Evolutionary conservation across 1,140 invertebrate genomes (phyloP).

Genomic region (Colletes latitarsis): DNA sequence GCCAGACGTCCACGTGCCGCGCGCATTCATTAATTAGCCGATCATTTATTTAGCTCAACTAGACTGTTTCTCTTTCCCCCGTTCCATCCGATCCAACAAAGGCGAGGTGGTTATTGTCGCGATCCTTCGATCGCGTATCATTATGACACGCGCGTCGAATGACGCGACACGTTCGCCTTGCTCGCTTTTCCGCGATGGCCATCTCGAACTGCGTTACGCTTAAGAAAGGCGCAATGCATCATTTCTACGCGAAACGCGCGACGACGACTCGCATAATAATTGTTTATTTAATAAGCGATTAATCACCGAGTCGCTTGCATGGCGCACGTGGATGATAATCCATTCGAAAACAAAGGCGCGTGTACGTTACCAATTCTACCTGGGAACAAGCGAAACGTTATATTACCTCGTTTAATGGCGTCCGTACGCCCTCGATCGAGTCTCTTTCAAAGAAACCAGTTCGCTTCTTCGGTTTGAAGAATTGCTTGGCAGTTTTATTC

Average conservation of each 20-base stretch:
- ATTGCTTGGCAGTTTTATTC: no score
- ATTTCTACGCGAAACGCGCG: conserved; percentile 30
- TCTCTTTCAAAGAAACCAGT: no score
- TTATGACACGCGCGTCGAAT: conserved; percentile 47
- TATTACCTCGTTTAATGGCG: no score
- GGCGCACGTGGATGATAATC: neutral
- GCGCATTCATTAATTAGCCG: conserved; percentile 60
- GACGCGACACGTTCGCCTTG: conserved; percentile 31
- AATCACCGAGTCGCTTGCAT: conserved; percentile 39
- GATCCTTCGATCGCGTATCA: conserved; percentile 53
- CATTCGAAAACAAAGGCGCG: conserved; percentile 19
- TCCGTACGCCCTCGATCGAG: no score
- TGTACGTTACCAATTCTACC: neutral
- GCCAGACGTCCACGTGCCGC: conserved; percentile 13
- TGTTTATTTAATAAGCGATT: conserved; percentile 47
- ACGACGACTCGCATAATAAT: conserved; percentile 37
- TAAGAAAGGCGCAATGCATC: conserved; percentile 38
- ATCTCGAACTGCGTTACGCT: conserved; percentile 1
- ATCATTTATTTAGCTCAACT: conserved; percentile 50
- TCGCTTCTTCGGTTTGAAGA: no score
- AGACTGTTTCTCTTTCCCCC: conserved; percentile 15
- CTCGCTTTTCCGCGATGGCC: conserved; percentile 12
- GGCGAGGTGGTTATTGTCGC: conserved; percentile 47
- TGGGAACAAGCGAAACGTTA: neutral
- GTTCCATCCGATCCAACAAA: conserved; percentile 46